Percentiles rank a stretch among this genome's conserved stretches.
Evolutionary conservation across 2,797 vertebrate genomes (phyloP).

Genomic region (Gymnothorax javanicus): DNA sequence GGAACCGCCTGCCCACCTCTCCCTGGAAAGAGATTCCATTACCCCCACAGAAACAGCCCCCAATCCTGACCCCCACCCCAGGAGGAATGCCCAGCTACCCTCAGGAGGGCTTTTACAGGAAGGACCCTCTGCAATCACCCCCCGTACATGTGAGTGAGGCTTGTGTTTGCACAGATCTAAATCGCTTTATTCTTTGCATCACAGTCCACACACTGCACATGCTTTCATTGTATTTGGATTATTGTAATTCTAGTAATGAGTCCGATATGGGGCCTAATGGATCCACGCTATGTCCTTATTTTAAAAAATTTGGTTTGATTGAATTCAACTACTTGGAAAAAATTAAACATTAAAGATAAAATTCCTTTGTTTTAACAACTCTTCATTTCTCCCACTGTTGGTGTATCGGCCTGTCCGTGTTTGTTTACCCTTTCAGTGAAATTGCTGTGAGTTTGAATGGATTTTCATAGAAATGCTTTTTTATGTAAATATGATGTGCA

Average conservation of each 20-base stretch:
- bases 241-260: neutral
- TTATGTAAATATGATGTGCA: neutral
- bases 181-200: no score
- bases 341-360: neutral
- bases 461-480: neutral
- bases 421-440: neutral
- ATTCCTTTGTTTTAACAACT: neutral
- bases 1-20: constrained; percentile 20
- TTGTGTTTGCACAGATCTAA: neutral
- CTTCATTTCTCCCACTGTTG: neutral
- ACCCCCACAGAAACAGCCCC: neutral
- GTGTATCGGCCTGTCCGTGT: neutral
- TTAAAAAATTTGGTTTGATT: neutral
- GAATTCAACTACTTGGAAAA: neutral
- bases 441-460: neutral
- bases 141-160: constrained; percentile 41
- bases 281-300: neutral
- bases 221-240: neutral
- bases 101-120: neutral
- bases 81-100: constrained; percentile 25
- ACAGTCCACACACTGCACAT: neutral
- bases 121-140: constrained; percentile 27
- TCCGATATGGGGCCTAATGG: neutral
- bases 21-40: neutral
- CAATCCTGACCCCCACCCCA: constrained; percentile 4